Evolutionary conservation across 2,888 invertebrate genomes (phyloP).

Genomic region (Mayetiola destructor): DNA sequence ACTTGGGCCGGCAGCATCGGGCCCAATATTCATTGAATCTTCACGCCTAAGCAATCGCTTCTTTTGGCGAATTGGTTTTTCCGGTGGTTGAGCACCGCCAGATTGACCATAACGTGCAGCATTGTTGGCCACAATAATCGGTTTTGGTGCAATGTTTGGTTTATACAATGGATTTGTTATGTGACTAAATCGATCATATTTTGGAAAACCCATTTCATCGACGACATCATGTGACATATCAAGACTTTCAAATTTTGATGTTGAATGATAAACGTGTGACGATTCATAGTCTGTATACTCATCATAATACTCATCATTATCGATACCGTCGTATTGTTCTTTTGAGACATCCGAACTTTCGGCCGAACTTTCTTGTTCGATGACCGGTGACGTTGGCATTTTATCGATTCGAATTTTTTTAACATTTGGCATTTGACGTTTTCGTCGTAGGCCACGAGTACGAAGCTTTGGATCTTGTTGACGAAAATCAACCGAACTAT

Average conservation of each 20-base stretch:
- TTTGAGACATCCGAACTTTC: slow-evolving; percentile 47
- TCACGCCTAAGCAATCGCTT: slow-evolving; percentile 33
- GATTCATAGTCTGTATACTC: slow-evolving; percentile 35
- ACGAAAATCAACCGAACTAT: slow-evolving; percentile 48
- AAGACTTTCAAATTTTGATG: slow-evolving; percentile 41
- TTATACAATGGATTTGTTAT: slow-evolving; percentile 33
- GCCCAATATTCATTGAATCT: slow-evolving; percentile 24
- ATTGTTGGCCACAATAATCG: slow-evolving; percentile 30
- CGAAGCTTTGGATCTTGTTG: slow-evolving; percentile 53
- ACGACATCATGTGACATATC: slow-evolving; percentile 49
- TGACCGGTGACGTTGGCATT: slow-evolving; percentile 23
- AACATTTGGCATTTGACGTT: slow-evolving; percentile 39
- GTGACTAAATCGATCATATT: slow-evolving; percentile 45
- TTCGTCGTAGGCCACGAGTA: slow-evolving; percentile 51
- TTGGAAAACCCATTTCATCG: slow-evolving; percentile 51
- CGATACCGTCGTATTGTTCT: slow-evolving; percentile 37
- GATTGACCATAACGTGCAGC: slow-evolving; percentile 26
- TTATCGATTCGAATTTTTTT: slow-evolving; percentile 43
- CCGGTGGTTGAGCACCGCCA: slow-evolving; percentile 33
- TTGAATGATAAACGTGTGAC: slow-evolving; percentile 26
- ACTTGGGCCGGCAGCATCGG: not conserved
- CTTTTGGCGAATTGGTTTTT: slow-evolving; percentile 34
- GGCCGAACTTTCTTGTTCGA: slow-evolving; percentile 44
- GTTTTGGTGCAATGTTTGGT: slow-evolving; percentile 26
- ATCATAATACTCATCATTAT: slow-evolving; percentile 43